phyloP scores from a whole-genome alignment of 2,888 invertebrate species.

The Malachius bipustulatus region DNA sequence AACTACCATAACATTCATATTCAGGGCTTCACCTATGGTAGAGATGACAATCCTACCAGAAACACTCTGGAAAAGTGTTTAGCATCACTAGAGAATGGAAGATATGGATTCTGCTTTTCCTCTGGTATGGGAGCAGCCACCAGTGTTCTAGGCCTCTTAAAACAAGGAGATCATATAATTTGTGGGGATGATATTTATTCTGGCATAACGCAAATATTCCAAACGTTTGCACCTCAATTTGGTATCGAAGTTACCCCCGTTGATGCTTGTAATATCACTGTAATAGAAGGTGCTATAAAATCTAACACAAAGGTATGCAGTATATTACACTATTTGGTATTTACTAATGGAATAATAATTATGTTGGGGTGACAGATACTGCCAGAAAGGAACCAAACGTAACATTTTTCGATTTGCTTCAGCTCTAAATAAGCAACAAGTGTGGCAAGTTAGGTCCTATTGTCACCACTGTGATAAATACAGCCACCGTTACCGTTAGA shows the following conservation, averaged over 20 bases:
- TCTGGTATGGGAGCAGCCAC: constrained; percentile 86
- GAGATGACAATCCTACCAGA: constrained; percentile 91
- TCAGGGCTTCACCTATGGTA: constrained; percentile 86
- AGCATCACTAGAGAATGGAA: constrained; percentile 80
- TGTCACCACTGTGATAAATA: too few relatives aligned
- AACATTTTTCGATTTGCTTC: too few relatives aligned
- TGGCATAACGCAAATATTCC: constrained; percentile 67
- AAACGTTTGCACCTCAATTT: constrained; percentile 43
- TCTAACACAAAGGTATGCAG: too few relatives aligned
- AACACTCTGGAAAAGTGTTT: constrained; percentile 78
- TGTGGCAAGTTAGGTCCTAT: too few relatives aligned
- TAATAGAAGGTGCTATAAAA: too few relatives aligned
- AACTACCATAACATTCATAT: too few relatives aligned
- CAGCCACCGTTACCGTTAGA: too few relatives aligned
- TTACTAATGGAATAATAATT: too few relatives aligned
- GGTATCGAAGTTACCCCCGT: constrained; percentile 66
- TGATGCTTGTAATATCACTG: constrained; percentile 38
- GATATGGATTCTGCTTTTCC: constrained; percentile 69
- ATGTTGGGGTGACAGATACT: too few relatives aligned
- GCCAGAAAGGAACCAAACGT: too few relatives aligned
- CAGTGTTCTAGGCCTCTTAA: constrained; percentile 61
- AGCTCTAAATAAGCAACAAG: too few relatives aligned
- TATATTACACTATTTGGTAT: too few relatives aligned
- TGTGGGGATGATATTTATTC: constrained; percentile 91
- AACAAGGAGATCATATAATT: constrained; percentile 79